A percentile compares a stretch with the other conserved stretches of the same genome.
Evolutionary conservation across 2,113 vertebrate species (phyloP).

Genomic region (Nesogale talazaci): DNA sequence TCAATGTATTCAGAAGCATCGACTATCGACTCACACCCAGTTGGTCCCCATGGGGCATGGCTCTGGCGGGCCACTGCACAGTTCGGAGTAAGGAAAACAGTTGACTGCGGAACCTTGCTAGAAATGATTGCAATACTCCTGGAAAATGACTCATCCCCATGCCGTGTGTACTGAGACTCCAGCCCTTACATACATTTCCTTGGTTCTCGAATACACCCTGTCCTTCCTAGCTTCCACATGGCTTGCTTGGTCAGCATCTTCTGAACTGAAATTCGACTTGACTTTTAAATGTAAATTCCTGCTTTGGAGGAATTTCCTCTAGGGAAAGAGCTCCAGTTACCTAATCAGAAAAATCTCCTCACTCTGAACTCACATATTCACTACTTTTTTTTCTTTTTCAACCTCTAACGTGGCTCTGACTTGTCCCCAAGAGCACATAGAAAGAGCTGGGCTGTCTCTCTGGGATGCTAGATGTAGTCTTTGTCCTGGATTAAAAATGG

Average conservation of each 20-base stretch:
- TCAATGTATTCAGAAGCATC: not conserved
- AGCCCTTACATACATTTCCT: not conserved
- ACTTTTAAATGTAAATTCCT: not conserved
- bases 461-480: not conserved
- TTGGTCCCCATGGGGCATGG: not conserved
- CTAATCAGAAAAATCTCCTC: not conserved
- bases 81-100: not conserved
- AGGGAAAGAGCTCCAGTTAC: not conserved
- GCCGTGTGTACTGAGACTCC: not conserved
- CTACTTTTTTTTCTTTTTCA: too few species aligned
- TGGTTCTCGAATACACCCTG: not conserved
- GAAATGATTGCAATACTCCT: not conserved
- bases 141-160: not conserved
- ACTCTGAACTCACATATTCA: not conserved
- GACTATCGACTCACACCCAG: not conserved
- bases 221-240: not conserved
- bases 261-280: not conserved
- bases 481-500: not conserved
- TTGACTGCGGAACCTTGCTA: not conserved
- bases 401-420: not conserved
- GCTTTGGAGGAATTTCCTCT: not conserved
- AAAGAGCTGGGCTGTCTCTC: constrained; percentile 1
- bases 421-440: not conserved
- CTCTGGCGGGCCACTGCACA: not conserved
- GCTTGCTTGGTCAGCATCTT: not conserved